These are phyloP conservation scores for Tragopan temminckii DNA, from an alignment of 2,797 vertebrate genomes.

Conservation along the genomic window DNA sequence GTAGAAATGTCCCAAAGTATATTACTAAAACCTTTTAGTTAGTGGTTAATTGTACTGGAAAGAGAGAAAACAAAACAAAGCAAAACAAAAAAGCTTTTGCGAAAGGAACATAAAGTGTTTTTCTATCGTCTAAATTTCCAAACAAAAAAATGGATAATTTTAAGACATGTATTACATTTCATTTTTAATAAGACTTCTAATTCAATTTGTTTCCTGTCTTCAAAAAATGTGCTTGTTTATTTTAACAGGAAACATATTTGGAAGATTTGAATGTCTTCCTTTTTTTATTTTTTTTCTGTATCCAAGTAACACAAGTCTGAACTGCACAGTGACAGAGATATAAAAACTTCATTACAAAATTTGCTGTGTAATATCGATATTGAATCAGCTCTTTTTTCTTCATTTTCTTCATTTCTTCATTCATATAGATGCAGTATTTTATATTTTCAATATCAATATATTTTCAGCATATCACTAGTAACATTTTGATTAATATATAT, in stretches of 20 bases:
- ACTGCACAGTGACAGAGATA: not conserved
- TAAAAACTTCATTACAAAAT: not conserved
- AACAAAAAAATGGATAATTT: not conserved
- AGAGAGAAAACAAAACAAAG: not conserved
- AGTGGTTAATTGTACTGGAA: not conserved
- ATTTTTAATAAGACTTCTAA: not conserved
- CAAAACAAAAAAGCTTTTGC: not conserved
- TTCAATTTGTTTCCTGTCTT: not conserved
- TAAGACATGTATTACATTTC: not conserved
- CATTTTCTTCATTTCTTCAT: not conserved
- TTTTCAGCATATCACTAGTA: not conserved
- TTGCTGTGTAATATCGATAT: not conserved
- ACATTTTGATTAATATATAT: not conserved
- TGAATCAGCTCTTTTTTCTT: not conserved
- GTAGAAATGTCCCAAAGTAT: not conserved
- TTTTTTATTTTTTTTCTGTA: not conserved
- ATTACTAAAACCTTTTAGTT: not conserved
- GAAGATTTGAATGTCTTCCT: not conserved
- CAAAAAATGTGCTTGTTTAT: rapidly evolving
- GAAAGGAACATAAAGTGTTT: not conserved
- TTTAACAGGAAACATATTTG: not conserved
- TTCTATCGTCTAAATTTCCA: not conserved
- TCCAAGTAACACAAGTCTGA: not conserved
- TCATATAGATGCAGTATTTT: not conserved
- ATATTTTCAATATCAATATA: not conserved